A percentile compares a stretch with the other conserved stretches of the same genome.
Conservation (phyloP, 2,888 invertebrate genomes). For the Coelopa pilipes region DNA sequence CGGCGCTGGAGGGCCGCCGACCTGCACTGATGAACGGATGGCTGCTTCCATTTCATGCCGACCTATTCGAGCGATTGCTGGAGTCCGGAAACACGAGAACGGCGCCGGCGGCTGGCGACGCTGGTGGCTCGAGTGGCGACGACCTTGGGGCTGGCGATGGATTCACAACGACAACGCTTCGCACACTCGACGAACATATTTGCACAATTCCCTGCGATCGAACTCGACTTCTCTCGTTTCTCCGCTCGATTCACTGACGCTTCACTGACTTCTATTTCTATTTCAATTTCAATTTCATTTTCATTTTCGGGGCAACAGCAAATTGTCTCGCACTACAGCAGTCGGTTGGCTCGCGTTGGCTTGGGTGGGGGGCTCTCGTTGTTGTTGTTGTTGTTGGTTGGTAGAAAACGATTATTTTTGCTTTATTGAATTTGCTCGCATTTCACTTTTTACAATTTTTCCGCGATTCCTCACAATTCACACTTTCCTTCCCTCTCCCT, state of each 20-base stretch:
- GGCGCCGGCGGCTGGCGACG: slow-evolving; percentile 38
- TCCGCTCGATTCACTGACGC: slow-evolving; percentile 35
- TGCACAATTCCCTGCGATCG: background rate
- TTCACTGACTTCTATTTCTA: slow-evolving; percentile 36
- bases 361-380: too few species aligned
- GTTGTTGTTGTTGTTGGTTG: too few species aligned
- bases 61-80: slow-evolving; percentile 50
- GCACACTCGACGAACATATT: slow-evolving; percentile 16
- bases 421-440: background rate
- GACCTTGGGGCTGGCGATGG: too few species aligned
- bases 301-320: background rate
- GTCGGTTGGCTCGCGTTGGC: too few species aligned
- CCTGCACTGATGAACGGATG: slow-evolving; percentile 68
- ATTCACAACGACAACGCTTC: background rate
- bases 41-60: slow-evolving; percentile 69
- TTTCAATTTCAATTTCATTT: slow-evolving; percentile 32
- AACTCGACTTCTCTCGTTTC: slow-evolving; percentile 9
- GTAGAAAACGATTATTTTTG: too few species aligned
- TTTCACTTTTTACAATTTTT: background rate
- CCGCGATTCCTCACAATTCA: background rate
- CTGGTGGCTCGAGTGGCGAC: slow-evolving; percentile 22
- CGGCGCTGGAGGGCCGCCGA: slow-evolving; percentile 66
- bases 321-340: slow-evolving; percentile 20
- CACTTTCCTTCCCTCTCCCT: background rate
- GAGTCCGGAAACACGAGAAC: slow-evolving; percentile 25